These are phyloP conservation scores for Chondrilla cf. caribensis DNA, from an alignment of 37 sponge, comb jelly and placozoan genomes.

Conservation along the genomic window DNA sequence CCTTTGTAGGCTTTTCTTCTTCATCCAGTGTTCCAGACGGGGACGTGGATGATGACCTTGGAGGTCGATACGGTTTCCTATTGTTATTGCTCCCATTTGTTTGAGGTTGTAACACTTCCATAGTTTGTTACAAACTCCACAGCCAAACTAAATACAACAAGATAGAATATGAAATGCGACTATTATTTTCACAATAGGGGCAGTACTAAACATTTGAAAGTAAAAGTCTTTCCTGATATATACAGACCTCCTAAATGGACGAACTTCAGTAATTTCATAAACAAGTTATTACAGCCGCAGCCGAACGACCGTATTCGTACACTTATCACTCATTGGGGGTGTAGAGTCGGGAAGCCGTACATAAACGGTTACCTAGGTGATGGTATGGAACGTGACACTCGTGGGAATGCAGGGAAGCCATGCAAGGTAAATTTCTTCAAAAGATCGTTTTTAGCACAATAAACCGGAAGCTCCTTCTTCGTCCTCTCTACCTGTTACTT, in stretches of 20 bases:
- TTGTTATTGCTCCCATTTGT: not conserved
- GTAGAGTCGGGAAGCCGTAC: slow-evolving; percentile 3
- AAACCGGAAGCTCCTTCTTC: slow-evolving; percentile 19
- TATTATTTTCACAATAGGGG: no score
- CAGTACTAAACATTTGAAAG: no score
- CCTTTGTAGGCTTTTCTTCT: not conserved
- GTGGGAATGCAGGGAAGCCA: slow-evolving; percentile 26
- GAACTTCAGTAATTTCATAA: no score
- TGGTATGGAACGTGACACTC: slow-evolving; percentile 9
- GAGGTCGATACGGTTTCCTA: not conserved
- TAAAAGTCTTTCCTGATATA: no score
- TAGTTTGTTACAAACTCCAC: no score
- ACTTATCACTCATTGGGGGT: not conserved
- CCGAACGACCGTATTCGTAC: no score
- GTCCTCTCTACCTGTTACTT: no score
- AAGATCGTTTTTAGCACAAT: no score
- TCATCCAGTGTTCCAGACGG: not conserved
- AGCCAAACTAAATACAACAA: no score
- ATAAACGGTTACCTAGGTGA: slow-evolving; percentile 5
- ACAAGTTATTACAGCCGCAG: no score
- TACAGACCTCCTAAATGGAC: no score
- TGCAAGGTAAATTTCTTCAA: not conserved
- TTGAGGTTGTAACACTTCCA: not conserved
- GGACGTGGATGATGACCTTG: not conserved
- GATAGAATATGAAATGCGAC: no score